A percentile compares a stretch with the other conserved stretches of the same genome.
phyloP scores from a whole-genome alignment of 2,888 invertebrate genomes.

The Cephus pulcher region DNA sequence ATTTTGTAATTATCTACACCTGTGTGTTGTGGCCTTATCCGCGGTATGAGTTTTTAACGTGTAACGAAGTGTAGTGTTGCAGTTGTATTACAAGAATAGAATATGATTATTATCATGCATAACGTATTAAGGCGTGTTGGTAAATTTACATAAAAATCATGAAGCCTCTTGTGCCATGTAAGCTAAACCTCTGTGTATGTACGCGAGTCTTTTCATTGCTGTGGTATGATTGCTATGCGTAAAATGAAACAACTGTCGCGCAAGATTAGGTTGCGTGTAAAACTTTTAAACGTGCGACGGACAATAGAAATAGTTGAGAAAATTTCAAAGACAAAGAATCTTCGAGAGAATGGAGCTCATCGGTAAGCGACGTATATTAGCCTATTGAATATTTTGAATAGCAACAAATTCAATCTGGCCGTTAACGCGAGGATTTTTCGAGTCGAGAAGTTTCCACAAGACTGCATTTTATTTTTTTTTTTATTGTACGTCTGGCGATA shows the following conservation, averaged over 20 bases:
- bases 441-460: background rate
- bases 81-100: background rate
- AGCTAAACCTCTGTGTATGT: background rate
- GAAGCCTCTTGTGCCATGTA: background rate
- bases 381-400: background rate
- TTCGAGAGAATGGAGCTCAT: background rate
- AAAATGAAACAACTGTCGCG: background rate
- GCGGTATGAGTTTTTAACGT: background rate
- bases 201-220: background rate
- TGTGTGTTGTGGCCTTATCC: too few species aligned
- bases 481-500: too few species aligned
- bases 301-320: background rate
- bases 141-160: background rate
- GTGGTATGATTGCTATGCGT: background rate
- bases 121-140: background rate
- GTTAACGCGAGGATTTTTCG: background rate
- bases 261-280: background rate
- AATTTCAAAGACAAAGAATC: background rate
- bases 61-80: background rate
- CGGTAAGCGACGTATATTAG: background rate
- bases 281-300: background rate
- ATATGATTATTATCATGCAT: background rate
- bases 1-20: background rate
- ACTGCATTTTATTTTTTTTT: too few species aligned
- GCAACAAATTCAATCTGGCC: background rate